phyloP scores from a whole-genome alignment of 2,888 invertebrate species.

The Nesidiocoris tenuis region DNA sequence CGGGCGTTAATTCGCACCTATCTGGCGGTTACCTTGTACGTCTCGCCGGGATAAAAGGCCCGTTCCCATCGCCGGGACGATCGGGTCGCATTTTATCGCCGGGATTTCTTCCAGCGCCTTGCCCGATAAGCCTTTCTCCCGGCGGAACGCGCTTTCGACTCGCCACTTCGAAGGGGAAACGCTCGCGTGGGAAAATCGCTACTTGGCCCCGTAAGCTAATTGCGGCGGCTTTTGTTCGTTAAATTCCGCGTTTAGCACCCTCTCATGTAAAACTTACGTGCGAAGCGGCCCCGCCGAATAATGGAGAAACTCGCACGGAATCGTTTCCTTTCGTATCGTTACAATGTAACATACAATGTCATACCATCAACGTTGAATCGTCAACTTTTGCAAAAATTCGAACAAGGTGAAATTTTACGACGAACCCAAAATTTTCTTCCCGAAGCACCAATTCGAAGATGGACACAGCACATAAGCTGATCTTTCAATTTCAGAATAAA shows the following conservation, averaged over 20 bases:
- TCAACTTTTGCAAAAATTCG: too few species aligned
- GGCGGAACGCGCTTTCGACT: neutral
- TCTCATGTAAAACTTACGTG: too few species aligned
- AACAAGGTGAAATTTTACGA: too few species aligned
- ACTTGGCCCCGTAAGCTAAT: neutral
- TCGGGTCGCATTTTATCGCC: neutral
- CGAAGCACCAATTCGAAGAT: too few species aligned
- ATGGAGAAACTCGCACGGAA: too few species aligned
- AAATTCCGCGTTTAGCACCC: neutral
- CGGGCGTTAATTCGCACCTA: neutral
- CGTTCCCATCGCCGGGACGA: neutral
- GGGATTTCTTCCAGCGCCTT: neutral
- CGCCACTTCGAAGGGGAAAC: neutral
- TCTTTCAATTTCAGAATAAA: too few species aligned
- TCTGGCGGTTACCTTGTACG: neutral
- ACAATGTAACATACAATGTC: too few species aligned
- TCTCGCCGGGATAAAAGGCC: neutral
- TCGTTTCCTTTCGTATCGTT: too few species aligned
- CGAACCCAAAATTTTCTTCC: too few species aligned
- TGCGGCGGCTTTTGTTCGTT: neutral
- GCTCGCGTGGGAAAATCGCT: neutral
- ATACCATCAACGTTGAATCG: too few species aligned
- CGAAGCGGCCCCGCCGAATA: too few species aligned
- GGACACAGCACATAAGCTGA: too few species aligned
- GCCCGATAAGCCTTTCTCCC: neutral